Conservation (phyloP, 2,888 invertebrate genomes). For the Apoda limacodes region DNA sequence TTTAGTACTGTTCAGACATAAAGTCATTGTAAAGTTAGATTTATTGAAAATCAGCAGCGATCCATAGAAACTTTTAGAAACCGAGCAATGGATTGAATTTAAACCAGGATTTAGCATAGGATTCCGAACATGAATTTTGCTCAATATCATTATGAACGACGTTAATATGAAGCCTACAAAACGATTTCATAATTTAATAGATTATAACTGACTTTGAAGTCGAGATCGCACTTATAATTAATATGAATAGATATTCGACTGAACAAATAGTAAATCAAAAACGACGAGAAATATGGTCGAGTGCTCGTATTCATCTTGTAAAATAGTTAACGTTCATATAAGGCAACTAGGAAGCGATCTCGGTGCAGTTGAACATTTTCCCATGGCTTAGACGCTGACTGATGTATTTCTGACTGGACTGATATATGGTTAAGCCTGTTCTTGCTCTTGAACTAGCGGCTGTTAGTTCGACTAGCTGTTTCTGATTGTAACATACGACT, state of each 20-base stretch:
- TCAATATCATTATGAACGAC: too few species aligned
- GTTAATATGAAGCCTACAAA: too few species aligned
- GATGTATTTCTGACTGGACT: constrained; percentile 47
- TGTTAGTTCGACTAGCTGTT: too few species aligned
- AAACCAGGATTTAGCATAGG: neutral
- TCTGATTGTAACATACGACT: too few species aligned
- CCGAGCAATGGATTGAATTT: constrained; percentile 6
- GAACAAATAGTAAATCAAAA: constrained; percentile 5
- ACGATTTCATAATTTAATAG: too few species aligned
- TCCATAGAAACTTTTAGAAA: constrained; percentile 12
- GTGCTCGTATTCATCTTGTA: constrained; percentile 20
- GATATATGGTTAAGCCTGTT: constrained; percentile 40
- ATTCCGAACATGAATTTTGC: too few species aligned
- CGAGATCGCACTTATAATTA: too few species aligned
- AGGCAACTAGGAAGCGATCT: constrained; percentile 49
- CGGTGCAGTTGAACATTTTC: constrained; percentile 41
- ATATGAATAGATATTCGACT: too few species aligned
- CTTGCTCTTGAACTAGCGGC: too few species aligned
- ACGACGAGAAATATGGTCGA: constrained; percentile 6
- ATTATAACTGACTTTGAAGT: too few species aligned
- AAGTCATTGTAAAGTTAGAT: constrained; percentile 25
- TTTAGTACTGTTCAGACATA: constrained; percentile 19
- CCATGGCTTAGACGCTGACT: constrained; percentile 48
- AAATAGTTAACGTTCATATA: constrained; percentile 44
- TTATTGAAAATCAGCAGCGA: constrained; percentile 25